Evolutionary conservation across 2,888 invertebrate species (phyloP), one percentile per base, ranked within the genome.

Genomic region (Nasonovia ribisnigri): DNA sequence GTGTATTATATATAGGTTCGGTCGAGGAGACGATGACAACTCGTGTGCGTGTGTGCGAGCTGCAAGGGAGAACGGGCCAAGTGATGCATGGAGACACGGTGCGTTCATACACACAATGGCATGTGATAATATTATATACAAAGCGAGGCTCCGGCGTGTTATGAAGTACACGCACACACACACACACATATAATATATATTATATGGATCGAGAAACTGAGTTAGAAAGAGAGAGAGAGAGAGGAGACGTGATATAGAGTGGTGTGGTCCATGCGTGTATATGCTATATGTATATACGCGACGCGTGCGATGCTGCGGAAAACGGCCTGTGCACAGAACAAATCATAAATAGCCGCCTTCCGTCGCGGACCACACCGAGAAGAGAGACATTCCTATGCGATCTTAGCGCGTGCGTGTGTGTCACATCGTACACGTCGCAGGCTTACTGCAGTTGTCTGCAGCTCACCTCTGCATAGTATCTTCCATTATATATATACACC

Each of bases 81-180:
- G 60, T 36, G 93, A 93, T 89, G 93, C 93, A 84, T 93, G 93
- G 90, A 84, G 46, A 93, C 89, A 54, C 57, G 67, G 84, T n/a
- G 24, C 26, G 77, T 54, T 54, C 77, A 46, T 46, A 43, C 54
- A n/a, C 92, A 92, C 93, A 93, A 89, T 93, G 84, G 67, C 77
- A 84, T 92, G 67, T 60, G 77, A 88, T 92, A 93, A 92, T 67
- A 77, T 54, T 89, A n/a, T 67, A 93, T 46, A 93, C 77, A 92
- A 92, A 77, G 84, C 54, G 77, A 77, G 51, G 48, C 67, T 87
- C 6, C 60, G 86, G 86, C 91, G 92, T 48, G 87, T 48, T 92
- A 92, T 60, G 87, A 87, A 60, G 60, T 92, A 36, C n/a, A 87
- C 86, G 24, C 36, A 57, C 84, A 67, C 54, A 26, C 48, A 67